These are phyloP conservation scores for Halcyon malimbica DNA, from an alignment of 2,113 vertebrate species.

Conservation along the genomic window DNA sequence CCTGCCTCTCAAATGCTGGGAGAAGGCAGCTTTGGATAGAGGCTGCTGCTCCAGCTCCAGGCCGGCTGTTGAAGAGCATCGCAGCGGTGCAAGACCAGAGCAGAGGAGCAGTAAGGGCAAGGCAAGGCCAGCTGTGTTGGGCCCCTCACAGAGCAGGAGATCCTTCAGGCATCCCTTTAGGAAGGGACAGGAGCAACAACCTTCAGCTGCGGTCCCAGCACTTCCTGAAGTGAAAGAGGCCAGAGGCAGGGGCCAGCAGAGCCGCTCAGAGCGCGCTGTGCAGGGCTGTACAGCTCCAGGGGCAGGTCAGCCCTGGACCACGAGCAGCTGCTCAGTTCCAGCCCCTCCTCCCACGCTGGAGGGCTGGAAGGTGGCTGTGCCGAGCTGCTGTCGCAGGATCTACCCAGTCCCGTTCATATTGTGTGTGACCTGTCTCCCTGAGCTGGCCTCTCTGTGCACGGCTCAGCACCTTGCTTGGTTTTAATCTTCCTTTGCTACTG, in stretches of 20 bases:
- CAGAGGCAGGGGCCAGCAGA: background rate
- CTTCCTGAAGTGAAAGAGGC: background rate
- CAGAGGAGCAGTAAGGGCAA: background rate
- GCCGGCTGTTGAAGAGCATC: background rate
- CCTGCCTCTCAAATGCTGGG: background rate
- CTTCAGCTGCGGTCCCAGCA: background rate
- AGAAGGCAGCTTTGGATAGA: background rate
- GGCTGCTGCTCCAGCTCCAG: background rate
- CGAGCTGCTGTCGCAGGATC: rapidly evolving
- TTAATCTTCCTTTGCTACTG: background rate
- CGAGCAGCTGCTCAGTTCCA: background rate
- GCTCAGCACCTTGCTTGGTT: background rate
- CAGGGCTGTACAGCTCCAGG: background rate
- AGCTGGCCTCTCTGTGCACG: background rate
- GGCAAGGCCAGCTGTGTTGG: background rate
- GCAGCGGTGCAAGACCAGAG: rapidly evolving
- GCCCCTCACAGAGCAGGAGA: rapidly evolving
- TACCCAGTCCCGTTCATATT: background rate
- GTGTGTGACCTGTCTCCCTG: rapidly evolving
- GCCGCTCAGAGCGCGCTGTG: rapidly evolving
- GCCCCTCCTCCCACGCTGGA: background rate
- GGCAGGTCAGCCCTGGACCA: background rate
- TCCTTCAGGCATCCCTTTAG: background rate
- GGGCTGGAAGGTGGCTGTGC: background rate
- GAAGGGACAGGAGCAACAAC: background rate